phyloP scores from a whole-genome alignment of 2,113 vertebrate species.

The Aegithalos caudatus region DNA sequence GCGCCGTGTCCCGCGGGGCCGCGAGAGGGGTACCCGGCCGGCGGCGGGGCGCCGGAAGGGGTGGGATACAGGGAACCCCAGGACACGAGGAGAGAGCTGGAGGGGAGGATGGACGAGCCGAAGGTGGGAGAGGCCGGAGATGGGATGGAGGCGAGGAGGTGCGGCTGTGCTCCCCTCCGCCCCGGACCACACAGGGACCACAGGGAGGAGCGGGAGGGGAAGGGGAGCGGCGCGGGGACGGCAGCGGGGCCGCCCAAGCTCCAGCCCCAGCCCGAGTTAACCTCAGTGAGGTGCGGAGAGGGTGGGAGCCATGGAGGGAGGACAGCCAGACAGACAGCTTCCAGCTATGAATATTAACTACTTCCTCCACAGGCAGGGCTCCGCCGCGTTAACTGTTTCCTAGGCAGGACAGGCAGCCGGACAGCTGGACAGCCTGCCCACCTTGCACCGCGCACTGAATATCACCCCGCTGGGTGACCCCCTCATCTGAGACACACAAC shows the following conservation, averaged over 20 bases:
- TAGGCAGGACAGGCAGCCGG: neutral
- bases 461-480: neutral
- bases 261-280: conserved; percentile 23
- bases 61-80: neutral
- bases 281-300: conserved; percentile 9
- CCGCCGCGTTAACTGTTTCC: conserved; percentile 41
- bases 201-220: neutral
- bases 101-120: neutral
- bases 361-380: conserved; percentile 52
- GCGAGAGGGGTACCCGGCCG: neutral
- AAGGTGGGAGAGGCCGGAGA: neutral
- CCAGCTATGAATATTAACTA: conserved; percentile 63
- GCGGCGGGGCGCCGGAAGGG: neutral
- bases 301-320: neutral
- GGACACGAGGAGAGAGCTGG: neutral
- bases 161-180: neutral
- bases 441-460: neutral
- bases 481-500: neutral
- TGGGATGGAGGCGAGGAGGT: neutral
- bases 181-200: conserved; percentile 24
- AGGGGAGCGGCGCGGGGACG: neutral
- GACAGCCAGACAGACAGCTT: conserved; percentile 27
- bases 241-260: neutral
- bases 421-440: neutral
- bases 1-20: neutral